Evolutionary conservation across 2,888 invertebrate genomes (phyloP).

Genomic region (Fabriciana adippe): DNA sequence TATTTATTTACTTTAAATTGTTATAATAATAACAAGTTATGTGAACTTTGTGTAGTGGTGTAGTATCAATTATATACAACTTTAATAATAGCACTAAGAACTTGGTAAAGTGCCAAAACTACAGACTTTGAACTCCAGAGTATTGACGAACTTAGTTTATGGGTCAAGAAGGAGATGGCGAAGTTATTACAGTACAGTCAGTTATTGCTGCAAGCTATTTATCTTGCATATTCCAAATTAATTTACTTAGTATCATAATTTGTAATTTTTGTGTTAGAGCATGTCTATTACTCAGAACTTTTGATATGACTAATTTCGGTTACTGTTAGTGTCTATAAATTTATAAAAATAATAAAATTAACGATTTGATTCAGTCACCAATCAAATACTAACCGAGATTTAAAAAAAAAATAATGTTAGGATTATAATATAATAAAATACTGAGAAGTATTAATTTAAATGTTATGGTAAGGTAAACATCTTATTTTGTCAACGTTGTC

Average conservation of each 20-base stretch:
- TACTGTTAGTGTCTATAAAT: too few species aligned
- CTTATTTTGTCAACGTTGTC: neutral
- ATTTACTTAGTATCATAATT: too few species aligned
- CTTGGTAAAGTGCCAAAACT: constrained; percentile 21
- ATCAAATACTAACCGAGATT: too few species aligned
- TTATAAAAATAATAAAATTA: too few species aligned
- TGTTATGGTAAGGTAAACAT: neutral
- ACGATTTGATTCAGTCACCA: too few species aligned
- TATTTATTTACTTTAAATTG: too few species aligned
- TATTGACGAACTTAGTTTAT: constrained; percentile 8
- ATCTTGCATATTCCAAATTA: too few species aligned
- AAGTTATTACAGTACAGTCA: constrained; percentile 9
- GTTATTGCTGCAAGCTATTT: neutral
- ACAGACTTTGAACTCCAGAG: constrained; percentile 11
- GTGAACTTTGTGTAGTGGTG: neutral
- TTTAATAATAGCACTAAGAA: constrained; percentile 7
- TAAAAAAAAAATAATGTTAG: too few species aligned
- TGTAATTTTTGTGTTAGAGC: too few species aligned
- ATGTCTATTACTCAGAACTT: too few species aligned
- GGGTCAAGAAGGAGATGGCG: constrained; percentile 2
- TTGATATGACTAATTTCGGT: too few species aligned
- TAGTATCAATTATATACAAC: constrained; percentile 17
- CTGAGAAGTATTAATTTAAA: neutral
- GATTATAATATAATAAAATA: too few species aligned
- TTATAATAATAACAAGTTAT: neutral